Conservation (phyloP, 2,797 vertebrate genomes). For the Triplophysa yarkandensis region DNA sequence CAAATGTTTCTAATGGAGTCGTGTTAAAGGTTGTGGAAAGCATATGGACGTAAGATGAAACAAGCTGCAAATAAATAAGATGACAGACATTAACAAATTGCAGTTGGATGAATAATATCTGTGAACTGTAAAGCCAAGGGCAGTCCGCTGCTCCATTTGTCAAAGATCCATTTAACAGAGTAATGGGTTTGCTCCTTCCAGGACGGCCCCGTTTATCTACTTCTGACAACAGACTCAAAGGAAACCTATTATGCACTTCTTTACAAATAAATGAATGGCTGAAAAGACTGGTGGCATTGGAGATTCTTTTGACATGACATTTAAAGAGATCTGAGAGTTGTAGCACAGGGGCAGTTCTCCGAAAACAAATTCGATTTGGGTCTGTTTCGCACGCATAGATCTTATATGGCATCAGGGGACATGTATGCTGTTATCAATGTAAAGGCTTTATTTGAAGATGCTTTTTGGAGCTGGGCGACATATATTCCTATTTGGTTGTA, state of each 20-base stretch:
- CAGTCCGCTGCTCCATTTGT: constrained; percentile 31
- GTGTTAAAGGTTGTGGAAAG: neutral
- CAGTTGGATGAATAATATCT: constrained; percentile 33
- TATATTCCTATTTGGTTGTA: neutral
- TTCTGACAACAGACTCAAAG: constrained; percentile 10
- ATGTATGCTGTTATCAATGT: neutral
- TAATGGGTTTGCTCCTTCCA: constrained; percentile 23
- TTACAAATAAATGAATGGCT: constrained; percentile 15
- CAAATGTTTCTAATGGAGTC: neutral
- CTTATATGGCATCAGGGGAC: neutral
- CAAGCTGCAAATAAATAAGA: neutral
- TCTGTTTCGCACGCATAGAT: neutral
- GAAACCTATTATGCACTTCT: neutral
- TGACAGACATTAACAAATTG: constrained; percentile 14
- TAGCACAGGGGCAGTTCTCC: neutral
- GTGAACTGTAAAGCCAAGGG: constrained; percentile 31
- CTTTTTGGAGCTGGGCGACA: neutral
- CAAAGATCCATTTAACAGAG: constrained; percentile 39
- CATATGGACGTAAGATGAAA: neutral
- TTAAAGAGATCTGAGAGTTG: neutral
- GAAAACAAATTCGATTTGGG: neutral
- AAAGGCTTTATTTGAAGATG: neutral
- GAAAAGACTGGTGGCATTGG: neutral
- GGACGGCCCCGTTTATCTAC: constrained; percentile 18
- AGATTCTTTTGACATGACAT: neutral